Conservation (phyloP, 2,888 invertebrate genomes). For the Bombylius discolor region DNA sequence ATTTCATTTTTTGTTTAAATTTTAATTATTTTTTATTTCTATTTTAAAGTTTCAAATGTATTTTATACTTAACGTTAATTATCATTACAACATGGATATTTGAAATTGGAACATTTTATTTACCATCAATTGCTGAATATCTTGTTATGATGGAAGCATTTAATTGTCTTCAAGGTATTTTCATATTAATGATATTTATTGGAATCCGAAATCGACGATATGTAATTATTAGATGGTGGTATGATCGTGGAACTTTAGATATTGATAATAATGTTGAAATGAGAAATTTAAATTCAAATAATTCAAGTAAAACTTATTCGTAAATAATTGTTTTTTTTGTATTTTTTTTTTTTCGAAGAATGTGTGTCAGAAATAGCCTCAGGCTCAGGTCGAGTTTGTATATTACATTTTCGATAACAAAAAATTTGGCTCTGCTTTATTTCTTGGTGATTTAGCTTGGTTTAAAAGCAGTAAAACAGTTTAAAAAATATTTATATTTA, state of each 20-base stretch:
- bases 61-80: constrained; percentile 44
- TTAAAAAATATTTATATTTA: too few species aligned
- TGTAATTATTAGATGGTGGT: constrained; percentile 33
- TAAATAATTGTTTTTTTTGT: too few species aligned
- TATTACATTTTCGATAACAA: too few species aligned
- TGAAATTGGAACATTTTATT: constrained; percentile 50
- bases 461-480: too few species aligned
- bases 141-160: constrained; percentile 55
- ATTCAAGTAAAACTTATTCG: neutral
- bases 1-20: neutral
- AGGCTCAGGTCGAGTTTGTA: too few species aligned
- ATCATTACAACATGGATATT: constrained; percentile 60
- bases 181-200: constrained; percentile 53
- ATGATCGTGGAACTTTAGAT: constrained; percentile 31
- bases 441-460: too few species aligned
- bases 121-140: constrained; percentile 25
- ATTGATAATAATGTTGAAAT: constrained; percentile 1
- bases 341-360: too few species aligned
- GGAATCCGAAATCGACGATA: constrained; percentile 28
- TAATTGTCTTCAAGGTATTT: constrained; percentile 55
- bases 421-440: too few species aligned
- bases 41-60: constrained; percentile 28
- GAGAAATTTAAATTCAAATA: neutral
- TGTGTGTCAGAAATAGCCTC: too few species aligned
- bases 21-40: neutral